Conservation (phyloP, 2,888 invertebrate genomes). For the Sisyra terminalis region DNA sequence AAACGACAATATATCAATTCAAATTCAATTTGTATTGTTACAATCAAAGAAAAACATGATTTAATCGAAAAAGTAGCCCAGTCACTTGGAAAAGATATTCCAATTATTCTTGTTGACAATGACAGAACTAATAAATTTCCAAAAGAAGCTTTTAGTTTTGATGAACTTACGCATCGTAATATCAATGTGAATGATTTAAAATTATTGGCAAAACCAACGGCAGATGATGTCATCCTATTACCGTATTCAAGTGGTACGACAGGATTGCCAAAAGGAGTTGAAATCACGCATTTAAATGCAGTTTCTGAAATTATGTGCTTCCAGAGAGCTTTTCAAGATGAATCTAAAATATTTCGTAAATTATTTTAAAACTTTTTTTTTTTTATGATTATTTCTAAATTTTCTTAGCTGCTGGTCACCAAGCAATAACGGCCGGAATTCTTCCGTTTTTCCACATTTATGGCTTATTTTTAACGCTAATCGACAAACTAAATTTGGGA, state of each 20-base stretch:
- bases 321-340: slow-evolving; percentile 23
- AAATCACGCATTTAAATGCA: slow-evolving; percentile 41
- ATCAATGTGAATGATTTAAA: slow-evolving; percentile 32
- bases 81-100: slow-evolving; percentile 26
- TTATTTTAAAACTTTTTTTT: neutral
- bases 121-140: slow-evolving; percentile 27
- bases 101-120: slow-evolving; percentile 36
- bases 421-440: slow-evolving; percentile 48
- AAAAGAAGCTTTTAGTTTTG: slow-evolving; percentile 37
- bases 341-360: slow-evolving; percentile 20
- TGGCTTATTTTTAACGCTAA: slow-evolving; percentile 43
- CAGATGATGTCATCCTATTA: slow-evolving; percentile 46
- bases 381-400: slow-evolving; percentile 4
- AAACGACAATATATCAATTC: slow-evolving; percentile 42
- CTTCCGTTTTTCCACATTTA: slow-evolving; percentile 75
- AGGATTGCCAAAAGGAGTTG: slow-evolving; percentile 62
- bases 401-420: slow-evolving; percentile 28
- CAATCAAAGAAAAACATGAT: slow-evolving; percentile 34
- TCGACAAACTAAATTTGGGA: slow-evolving; percentile 41
- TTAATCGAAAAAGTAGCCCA: slow-evolving; percentile 30
- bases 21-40: slow-evolving; percentile 44
- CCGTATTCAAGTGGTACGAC: slow-evolving; percentile 82
- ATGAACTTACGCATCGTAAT: slow-evolving; percentile 36
- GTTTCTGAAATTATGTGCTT: slow-evolving; percentile 28
- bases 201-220: slow-evolving; percentile 27